These are phyloP conservation scores for Mixornis gularis DNA, from an alignment of 2,113 vertebrate genomes.

Conservation along the genomic window DNA sequence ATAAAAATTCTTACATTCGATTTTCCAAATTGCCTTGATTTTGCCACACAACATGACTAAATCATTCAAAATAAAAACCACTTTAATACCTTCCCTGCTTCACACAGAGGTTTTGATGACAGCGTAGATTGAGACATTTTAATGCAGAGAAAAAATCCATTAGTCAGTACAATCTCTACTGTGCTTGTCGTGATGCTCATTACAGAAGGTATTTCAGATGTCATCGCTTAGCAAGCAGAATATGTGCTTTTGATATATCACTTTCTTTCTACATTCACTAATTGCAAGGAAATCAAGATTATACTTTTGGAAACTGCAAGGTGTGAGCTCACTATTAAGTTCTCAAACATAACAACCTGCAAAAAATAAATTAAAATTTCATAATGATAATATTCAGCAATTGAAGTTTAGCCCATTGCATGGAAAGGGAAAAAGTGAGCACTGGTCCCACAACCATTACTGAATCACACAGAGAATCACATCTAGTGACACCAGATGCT, in stretches of 20 bases:
- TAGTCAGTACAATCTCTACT: neutral
- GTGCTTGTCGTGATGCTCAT: neutral
- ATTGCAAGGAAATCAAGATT: constrained; percentile 36
- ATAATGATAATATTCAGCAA: neutral
- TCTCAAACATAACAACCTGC: neutral
- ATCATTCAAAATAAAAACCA: neutral
- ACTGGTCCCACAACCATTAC: neutral
- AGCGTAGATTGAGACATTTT: neutral
- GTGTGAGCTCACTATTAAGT: neutral
- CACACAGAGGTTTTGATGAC: neutral
- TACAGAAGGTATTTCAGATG: constrained; percentile 35
- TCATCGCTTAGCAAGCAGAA: neutral
- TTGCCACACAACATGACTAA: neutral
- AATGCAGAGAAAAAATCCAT: neutral
- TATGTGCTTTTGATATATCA: constrained; percentile 8
- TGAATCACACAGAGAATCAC: neutral
- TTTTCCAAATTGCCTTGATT: neutral
- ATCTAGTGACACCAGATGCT: neutral
- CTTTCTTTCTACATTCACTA: constrained; percentile 16
- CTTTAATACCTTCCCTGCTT: neutral
- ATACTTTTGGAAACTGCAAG: constrained; percentile 12
- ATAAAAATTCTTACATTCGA: neutral
- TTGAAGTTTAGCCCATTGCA: neutral
- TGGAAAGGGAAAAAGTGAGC: neutral
- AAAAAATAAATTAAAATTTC: constrained; percentile 9